Percentiles rank a stretch among this genome's conserved stretches.
Conservation (phyloP, 92 coral and sea anemone genomes). For the Plumapathes pennacea region DNA sequence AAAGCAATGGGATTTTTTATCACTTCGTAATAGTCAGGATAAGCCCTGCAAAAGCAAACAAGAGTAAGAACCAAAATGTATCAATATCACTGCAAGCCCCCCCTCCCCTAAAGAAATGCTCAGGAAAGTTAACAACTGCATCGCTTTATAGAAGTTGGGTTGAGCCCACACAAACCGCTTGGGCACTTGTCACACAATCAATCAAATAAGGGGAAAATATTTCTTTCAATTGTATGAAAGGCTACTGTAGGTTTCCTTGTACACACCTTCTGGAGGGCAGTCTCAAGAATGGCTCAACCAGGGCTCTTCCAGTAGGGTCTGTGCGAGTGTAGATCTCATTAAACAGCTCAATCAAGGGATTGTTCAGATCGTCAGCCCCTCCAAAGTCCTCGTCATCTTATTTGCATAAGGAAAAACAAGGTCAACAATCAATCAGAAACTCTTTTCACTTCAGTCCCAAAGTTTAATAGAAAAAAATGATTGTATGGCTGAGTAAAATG, state of each 20-base stretch:
- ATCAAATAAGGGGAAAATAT: no score
- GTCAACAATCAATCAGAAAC: no score
- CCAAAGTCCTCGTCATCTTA: constrained; percentile 66
- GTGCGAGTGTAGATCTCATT: constrained; percentile 67
- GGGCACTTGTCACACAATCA: no score
- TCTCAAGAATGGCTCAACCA: constrained; percentile 90
- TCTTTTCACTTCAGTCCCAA: no score
- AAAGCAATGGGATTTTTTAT: constrained; percentile 92
- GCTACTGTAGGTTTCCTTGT: no score
- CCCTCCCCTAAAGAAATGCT: background rate
- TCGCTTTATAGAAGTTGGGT: background rate
- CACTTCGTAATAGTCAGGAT: constrained; percentile 97
- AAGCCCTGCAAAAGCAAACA: constrained; percentile 55
- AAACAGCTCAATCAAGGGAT: constrained; percentile 88
- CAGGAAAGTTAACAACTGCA: background rate
- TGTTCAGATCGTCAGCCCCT: constrained; percentile 75
- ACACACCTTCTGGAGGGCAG: constrained; percentile 92
- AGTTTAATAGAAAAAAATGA: no score
- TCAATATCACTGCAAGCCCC: background rate
- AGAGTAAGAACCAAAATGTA: background rate
- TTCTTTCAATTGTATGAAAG: no score
- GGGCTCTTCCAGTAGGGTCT: constrained; percentile 91
- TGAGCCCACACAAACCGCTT: no score
- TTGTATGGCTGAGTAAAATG: no score
- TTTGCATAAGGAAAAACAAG: no score